These are phyloP conservation scores for Avahi laniger DNA, from an alignment of 2,797 vertebrate species.

Conservation along the genomic window DNA sequence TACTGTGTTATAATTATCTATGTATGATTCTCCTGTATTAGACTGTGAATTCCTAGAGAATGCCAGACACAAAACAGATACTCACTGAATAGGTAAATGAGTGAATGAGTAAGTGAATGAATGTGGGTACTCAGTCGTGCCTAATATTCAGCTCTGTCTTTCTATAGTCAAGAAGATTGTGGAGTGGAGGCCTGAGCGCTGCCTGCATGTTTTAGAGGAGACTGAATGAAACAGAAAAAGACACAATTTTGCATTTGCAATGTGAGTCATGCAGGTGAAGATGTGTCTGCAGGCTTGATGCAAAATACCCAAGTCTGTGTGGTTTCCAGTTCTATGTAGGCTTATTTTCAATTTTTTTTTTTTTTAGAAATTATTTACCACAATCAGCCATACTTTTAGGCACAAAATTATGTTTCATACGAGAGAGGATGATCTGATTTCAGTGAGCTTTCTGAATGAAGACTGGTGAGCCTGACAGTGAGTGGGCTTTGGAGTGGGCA, in stretches of 20 bases:
- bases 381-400: neutral
- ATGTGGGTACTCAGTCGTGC: neutral
- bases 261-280: neutral
- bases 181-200: neutral
- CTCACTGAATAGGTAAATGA: neutral
- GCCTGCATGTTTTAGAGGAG: constrained; percentile 9
- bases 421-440: neutral
- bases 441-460: neutral
- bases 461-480: neutral
- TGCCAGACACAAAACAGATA: neutral
- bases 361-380: neutral
- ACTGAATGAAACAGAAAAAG: neutral
- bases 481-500: neutral
- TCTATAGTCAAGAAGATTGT: neutral
- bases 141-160: neutral
- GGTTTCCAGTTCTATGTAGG: neutral
- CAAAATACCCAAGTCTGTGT: neutral
- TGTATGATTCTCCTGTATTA: neutral
- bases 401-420: neutral
- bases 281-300: neutral
- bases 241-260: neutral
- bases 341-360: neutral
- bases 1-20: neutral
- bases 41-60: neutral
- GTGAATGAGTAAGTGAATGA: neutral